These are phyloP conservation scores for Troides aeacus DNA, from an alignment of 2,888 invertebrate species.

Conservation along the genomic window DNA sequence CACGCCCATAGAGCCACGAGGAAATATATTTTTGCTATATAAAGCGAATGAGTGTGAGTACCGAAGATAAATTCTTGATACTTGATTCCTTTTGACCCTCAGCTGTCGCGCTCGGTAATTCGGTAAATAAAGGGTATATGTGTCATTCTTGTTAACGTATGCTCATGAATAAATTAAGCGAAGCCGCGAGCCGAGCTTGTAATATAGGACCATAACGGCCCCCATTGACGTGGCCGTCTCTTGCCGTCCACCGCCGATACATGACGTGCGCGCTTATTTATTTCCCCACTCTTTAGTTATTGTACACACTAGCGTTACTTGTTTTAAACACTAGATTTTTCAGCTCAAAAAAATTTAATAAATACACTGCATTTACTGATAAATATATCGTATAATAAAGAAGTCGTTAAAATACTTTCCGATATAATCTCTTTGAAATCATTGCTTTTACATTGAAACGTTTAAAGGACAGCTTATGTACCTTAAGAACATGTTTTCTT, in stretches of 20 bases:
- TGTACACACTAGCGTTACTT: slow-evolving; percentile 18
- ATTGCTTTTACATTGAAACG: too few species aligned
- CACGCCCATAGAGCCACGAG: too few species aligned
- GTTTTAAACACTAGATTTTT: not conserved
- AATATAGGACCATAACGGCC: slow-evolving; percentile 47
- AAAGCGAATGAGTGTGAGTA: too few species aligned
- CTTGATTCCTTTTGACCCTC: not conserved
- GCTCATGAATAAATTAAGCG: slow-evolving; percentile 38
- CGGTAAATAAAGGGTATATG: slow-evolving; percentile 19
- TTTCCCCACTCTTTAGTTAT: slow-evolving; percentile 42
- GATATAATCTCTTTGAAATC: too few species aligned
- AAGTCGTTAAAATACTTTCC: too few species aligned
- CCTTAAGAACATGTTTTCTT: too few species aligned
- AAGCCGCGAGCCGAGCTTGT: slow-evolving; percentile 33
- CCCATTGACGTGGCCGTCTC: slow-evolving; percentile 41
- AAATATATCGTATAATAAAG: too few species aligned
- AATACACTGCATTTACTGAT: too few species aligned
- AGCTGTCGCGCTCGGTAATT: not conserved
- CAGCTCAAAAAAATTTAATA: too few species aligned
- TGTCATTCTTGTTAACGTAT: slow-evolving; percentile 30
- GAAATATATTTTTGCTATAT: too few species aligned
- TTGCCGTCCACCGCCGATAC: slow-evolving; percentile 46
- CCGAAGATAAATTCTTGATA: too few species aligned
- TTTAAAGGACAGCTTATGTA: too few species aligned
- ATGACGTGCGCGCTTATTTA: slow-evolving; percentile 65